Evolutionary conservation across 2,888 invertebrate genomes (phyloP).

Genomic region (Gymnosoma rotundatum): DNA sequence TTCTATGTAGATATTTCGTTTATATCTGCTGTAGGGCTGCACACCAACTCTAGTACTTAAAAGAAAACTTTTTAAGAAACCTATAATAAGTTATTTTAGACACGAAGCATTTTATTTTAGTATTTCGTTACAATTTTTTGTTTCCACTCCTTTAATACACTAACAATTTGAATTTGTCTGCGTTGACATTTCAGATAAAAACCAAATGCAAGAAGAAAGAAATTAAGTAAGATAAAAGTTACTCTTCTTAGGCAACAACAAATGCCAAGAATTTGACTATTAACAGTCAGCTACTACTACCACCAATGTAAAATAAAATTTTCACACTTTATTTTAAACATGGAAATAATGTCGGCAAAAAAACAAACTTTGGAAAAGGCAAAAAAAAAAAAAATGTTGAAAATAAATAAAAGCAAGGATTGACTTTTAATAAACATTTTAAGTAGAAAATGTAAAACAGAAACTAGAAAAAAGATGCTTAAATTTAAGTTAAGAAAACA

Average conservation of each 20-base stretch:
- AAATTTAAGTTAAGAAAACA: constrained; percentile 33
- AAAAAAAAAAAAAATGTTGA: constrained; percentile 9
- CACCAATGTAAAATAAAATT: constrained; percentile 14
- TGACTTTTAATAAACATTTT: constrained; percentile 39
- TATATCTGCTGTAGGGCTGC: not conserved
- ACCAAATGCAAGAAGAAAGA: constrained; percentile 3
- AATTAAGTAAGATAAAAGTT: not conserved
- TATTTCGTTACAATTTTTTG: constrained; percentile 6
- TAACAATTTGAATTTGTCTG: constrained; percentile 46
- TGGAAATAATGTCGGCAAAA: constrained; percentile 9
- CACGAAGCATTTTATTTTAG: constrained; percentile 20
- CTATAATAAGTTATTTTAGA: constrained; percentile 28
- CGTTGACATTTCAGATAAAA: constrained; percentile 57
- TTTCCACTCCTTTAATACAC: not conserved
- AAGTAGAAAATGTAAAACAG: not conserved
- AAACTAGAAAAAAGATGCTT: constrained; percentile 1
- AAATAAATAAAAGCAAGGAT: constrained; percentile 19
- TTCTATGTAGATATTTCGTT: not conserved
- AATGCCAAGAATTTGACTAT: constrained; percentile 17
- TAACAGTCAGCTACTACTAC: not conserved
- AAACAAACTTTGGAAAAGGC: not conserved
- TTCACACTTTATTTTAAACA: constrained; percentile 53
- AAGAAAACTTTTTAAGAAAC: not conserved
- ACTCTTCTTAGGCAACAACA: not conserved
- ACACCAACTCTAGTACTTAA: not conserved